A percentile compares a stretch with the other conserved stretches of the same genome.
Evolutionary conservation across 2,113 vertebrate genomes (phyloP).

Genomic region (Triplophysa tibetana): DNA sequence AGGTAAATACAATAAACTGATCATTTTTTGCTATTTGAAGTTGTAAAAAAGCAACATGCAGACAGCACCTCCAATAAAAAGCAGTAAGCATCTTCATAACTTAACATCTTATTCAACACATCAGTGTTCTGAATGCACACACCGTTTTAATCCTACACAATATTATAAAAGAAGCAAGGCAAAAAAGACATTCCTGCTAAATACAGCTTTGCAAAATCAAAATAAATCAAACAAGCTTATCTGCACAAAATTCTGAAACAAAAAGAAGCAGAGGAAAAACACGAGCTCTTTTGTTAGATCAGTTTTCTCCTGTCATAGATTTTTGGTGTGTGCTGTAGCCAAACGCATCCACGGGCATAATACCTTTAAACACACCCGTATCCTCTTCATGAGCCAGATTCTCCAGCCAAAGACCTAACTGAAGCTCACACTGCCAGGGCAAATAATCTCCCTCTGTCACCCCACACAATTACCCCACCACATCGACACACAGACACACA

Average conservation of each 20-base stretch:
- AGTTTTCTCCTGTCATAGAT: constrained; percentile 31
- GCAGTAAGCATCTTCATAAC: background rate
- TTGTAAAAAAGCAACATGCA: constrained; percentile 28
- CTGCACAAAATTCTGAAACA: background rate
- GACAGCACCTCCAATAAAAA: background rate
- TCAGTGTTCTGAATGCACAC: background rate
- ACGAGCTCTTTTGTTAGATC: constrained; percentile 48
- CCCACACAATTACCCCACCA: constrained; percentile 67
- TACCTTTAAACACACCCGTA: constrained; percentile 90
- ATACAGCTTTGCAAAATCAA: background rate
- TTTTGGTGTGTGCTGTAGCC: constrained; percentile 5
- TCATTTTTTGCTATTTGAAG: background rate
- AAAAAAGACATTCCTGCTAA: background rate
- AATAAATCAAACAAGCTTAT: background rate
- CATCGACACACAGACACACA: constrained; percentile 48
- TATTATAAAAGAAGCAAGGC: background rate
- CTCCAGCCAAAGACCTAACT: constrained; percentile 88
- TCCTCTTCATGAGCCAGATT: constrained; percentile 87
- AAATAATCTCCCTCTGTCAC: constrained; percentile 93
- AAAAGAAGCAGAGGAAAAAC: constrained; percentile 50
- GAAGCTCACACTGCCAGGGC: constrained; percentile 90
- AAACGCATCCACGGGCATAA: constrained; percentile 69
- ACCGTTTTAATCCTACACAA: background rate
- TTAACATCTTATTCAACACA: background rate
- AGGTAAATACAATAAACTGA: no score